Conservation (phyloP, 2,113 vertebrate species). For the Anolis carolinensis region DNA sequence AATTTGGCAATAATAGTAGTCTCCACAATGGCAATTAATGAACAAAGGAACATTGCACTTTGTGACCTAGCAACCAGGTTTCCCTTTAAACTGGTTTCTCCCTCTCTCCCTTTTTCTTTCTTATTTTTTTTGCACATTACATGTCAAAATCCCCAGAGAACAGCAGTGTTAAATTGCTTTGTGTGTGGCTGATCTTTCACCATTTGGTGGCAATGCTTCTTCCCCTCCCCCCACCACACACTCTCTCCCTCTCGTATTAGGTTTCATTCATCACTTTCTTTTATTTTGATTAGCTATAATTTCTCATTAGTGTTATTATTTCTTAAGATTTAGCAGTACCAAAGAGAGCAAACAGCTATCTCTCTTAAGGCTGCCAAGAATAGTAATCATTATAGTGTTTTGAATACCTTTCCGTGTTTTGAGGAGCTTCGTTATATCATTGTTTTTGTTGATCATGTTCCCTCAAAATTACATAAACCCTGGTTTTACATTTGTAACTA, state of each 20-base stretch:
- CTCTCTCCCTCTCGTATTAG: constrained; percentile 47
- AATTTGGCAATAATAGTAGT: constrained; percentile 54
- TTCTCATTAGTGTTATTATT: neutral
- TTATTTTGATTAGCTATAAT: constrained; percentile 34
- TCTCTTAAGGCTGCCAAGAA: constrained; percentile 39
- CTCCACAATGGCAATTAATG: constrained; percentile 65
- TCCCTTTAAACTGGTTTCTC: constrained; percentile 53
- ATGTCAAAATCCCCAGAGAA: constrained; percentile 39
- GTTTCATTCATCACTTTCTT: constrained; percentile 33
- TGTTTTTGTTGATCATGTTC: neutral
- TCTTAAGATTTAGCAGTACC: neutral
- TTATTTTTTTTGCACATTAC: constrained; percentile 39
- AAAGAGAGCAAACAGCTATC: neutral
- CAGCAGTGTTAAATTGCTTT: constrained; percentile 56
- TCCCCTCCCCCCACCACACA: constrained; percentile 13
- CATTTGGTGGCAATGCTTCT: constrained; percentile 51
- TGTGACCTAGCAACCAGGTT: constrained; percentile 58
- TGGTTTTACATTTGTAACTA: neutral
- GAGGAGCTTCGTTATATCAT: too few species aligned
- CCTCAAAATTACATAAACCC: neutral
- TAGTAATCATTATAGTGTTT: neutral
- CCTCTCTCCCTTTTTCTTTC: constrained; percentile 4
- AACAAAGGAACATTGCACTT: constrained; percentile 61
- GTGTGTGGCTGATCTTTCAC: constrained; percentile 43
- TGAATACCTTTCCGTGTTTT: neutral